Conservation (phyloP, 1,140 invertebrate genomes). For the Drosophila equinoxialis region DNA sequence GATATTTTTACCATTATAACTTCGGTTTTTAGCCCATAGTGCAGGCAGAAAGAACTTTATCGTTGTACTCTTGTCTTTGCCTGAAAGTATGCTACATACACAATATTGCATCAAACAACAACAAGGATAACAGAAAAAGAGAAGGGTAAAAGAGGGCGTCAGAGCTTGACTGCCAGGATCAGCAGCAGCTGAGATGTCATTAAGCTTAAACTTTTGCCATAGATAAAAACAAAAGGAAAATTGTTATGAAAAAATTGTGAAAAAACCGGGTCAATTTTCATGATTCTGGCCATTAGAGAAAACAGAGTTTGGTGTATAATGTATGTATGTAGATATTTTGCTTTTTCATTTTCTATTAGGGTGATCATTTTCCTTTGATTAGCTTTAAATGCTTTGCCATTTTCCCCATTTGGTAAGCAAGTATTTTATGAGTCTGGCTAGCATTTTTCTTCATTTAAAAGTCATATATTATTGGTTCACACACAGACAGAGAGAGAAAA, state of each 20-base stretch:
- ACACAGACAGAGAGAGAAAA: neutral
- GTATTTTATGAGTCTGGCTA: slow-evolving; percentile 21
- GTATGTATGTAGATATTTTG: neutral
- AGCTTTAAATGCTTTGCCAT: slow-evolving; percentile 5
- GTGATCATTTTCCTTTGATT: slow-evolving; percentile 9
- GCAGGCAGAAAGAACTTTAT: slow-evolving; percentile 57
- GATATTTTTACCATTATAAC: no score
- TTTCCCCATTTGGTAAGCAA: neutral
- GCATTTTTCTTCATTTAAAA: slow-evolving; percentile 57
- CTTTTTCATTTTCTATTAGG: neutral
- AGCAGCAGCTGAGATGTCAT: slow-evolving; percentile 17
- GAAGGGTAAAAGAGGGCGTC: neutral
- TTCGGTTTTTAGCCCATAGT: no score
- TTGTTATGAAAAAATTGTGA: neutral
- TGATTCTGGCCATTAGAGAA: neutral
- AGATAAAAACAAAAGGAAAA: neutral
- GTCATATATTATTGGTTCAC: slow-evolving; percentile 50
- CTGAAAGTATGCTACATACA: slow-evolving; percentile 57
- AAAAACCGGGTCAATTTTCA: slow-evolving; percentile 7
- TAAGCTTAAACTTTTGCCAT: slow-evolving; percentile 15
- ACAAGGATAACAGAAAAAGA: neutral
- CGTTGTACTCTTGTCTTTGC: slow-evolving; percentile 57
- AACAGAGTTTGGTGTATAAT: neutral
- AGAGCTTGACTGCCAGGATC: slow-evolving; percentile 1
- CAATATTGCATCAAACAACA: slow-evolving; percentile 50